Base-by-base conservation (phyloP, 2,888 invertebrate genomes). In the Drosophila picticornis region DNA sequence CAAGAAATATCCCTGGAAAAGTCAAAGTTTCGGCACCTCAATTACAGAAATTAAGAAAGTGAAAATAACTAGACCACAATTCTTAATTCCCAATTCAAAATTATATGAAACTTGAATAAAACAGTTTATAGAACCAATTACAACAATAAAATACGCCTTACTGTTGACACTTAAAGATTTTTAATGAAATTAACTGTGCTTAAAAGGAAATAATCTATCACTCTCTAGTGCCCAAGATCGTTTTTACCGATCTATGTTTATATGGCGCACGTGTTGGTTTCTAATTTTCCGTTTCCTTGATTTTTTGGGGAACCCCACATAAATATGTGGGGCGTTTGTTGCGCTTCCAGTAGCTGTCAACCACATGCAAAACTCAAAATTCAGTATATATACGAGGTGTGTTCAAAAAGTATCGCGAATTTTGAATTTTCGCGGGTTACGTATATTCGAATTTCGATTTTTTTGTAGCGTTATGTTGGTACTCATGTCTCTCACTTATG, bases 1-100 rank as follows among this genome's bases (percentile, higher is more conserved):
- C 98, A 0, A 95, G 98, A 81, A 99, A 99, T 94, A 96, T 99
- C 92, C 99, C 99, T 13, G 99, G 99, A 40, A 99, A 99, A 94
- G 99, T 99, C 0, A 99, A 99, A 93, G 94, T 99, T 48, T 97
- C 98, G 2, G 97, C 98, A 2, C 97, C 98, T 0, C 96, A 96
- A 91, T 92, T 97, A 72, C 96, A 96, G 90, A 95, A 95, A 82
- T 93, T 95, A 72, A 96, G 95, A 90, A 96, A 96, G 92, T 96
- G 89, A 71, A 65, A 11, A 19, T 48, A 10, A 46, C 29, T 29
- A 40, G 0, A 4, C 16, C 1, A 25, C 13, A 34, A 22, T 40
- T 16, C 10, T 19, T 22, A 9, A 1, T 19, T 9, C 13, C n/a
- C n/a, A 13, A 38, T 27, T 46, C 1, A 16, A 38, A 67, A 59